Evolutionary conservation across 2,888 invertebrate species (phyloP), one percentile per base, ranked within the genome.

Genomic region (Ptychoptera albimana): DNA sequence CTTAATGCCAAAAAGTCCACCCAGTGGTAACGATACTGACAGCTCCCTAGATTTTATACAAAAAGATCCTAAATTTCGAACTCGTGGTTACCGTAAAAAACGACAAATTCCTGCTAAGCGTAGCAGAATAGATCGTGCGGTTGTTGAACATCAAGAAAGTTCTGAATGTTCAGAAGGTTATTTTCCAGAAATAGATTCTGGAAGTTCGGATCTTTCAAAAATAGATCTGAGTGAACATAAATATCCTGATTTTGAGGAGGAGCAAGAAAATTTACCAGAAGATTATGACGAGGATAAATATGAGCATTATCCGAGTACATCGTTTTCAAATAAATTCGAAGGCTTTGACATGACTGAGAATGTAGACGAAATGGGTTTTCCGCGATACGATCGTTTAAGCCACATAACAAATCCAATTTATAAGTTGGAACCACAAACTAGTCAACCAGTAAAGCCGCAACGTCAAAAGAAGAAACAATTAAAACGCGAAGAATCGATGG

Each of bases 21-120:
- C 79, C 0, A 81, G 80, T 55, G 81, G 80, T 46, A 81, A 81
- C 52, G 81, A 81, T 50, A 81, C 81, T 0, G 81, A 81, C 48
- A 81, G 81, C 54, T 81, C 80, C 1, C 57, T 76, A 47, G 76
- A 76, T 56, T 69, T 76, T 23, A 57, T 62, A 2, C 74, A 77
- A 46, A 74, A 79, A 54, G 79, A 80, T 57, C 75, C 77, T 0
- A 75, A 79, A 53, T 70, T 79, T 51, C 64, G 79, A 37, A 75
- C 72, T 64, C 72, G 77, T 43, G 80, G 80, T 1, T 79, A 79
- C 55, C 71, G 81, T 45, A 72, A 79, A 45, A 74, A 77, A 53
- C 72, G 79, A 42, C 79, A 78, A 58, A 67, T 58, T 39, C 59
- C 68, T 54, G 49, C 57, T 54, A 54, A 71, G 48, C 59, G 62